A percentile compares a stretch with the other conserved stretches of the same genome.
These are phyloP conservation scores for Takifugu ocellatus DNA, from an alignment of 2,797 vertebrate genomes.

Conservation along the genomic window DNA sequence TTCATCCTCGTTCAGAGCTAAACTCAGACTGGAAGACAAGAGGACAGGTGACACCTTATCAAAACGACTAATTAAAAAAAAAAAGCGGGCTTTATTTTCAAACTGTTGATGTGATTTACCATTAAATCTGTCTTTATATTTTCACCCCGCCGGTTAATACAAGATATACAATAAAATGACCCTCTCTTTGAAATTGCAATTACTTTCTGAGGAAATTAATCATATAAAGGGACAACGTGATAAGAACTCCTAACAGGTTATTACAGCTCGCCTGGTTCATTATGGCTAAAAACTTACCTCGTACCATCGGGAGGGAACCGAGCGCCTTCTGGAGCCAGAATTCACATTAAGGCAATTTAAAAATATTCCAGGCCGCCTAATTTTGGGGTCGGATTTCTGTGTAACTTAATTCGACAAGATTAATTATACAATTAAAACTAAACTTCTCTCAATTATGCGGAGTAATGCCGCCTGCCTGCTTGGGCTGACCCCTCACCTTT, in stretches of 20 bases:
- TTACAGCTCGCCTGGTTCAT: slow-evolving; percentile 65
- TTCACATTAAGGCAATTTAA: slow-evolving; percentile 86
- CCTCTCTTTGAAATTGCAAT: slow-evolving; percentile 62
- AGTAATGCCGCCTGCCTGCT: slow-evolving; percentile 83
- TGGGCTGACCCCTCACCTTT: slow-evolving; percentile 82
- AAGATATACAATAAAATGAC: slow-evolving; percentile 55
- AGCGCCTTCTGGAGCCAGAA: slow-evolving; percentile 74
- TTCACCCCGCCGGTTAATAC: slow-evolving; percentile 35
- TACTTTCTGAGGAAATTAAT: slow-evolving; percentile 75
- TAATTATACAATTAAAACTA: slow-evolving; percentile 99
- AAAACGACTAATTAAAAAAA: slow-evolving; percentile 5
- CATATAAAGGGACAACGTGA: slow-evolving; percentile 69
- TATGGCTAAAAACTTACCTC: slow-evolving; percentile 61
- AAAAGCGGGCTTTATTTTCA: slow-evolving; percentile 4
- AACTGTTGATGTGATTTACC: slow-evolving; percentile 18
- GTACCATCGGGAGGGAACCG: slow-evolving; percentile 70
- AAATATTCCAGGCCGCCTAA: slow-evolving; percentile 87
- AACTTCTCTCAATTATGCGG: slow-evolving; percentile 95
- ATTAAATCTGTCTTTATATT: slow-evolving; percentile 35
- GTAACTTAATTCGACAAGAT: slow-evolving; percentile 97
- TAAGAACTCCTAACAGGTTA: slow-evolving; percentile 76
- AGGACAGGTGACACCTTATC: neutral
- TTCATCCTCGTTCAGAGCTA: neutral
- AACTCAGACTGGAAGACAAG: slow-evolving; percentile 3
- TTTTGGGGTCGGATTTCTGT: slow-evolving; percentile 87